Percentiles rank a stretch among this genome's conserved stretches.
Evolutionary conservation across 2,797 vertebrate genomes (phyloP).

Genomic region (Halcyon smyrnensis): DNA sequence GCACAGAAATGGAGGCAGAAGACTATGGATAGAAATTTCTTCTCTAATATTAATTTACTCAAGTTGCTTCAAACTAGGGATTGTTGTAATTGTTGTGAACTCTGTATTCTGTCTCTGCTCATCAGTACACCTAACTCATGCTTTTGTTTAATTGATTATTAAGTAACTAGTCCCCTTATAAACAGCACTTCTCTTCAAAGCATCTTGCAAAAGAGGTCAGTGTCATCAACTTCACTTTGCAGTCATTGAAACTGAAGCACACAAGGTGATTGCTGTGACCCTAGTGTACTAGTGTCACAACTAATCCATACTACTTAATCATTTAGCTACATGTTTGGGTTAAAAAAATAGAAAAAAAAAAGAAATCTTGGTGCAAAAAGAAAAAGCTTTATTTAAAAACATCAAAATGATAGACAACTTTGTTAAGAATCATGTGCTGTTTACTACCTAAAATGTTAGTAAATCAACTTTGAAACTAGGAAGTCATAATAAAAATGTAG

Average conservation of each 20-base stretch:
- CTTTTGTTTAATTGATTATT: neutral
- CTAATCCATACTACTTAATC: neutral
- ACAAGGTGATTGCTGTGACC: neutral
- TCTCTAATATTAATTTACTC: neutral
- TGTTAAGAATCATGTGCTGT: neutral
- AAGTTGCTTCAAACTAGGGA: neutral
- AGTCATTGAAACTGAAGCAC: neutral
- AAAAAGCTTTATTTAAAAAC: neutral
- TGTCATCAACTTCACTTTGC: neutral
- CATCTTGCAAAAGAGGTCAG: neutral
- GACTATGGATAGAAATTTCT: neutral
- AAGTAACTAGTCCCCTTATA: neutral
- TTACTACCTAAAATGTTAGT: neutral
- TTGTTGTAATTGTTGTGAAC: neutral
- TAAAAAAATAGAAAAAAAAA: neutral
- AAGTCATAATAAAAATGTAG: neutral
- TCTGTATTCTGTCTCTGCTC: neutral
- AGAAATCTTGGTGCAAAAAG: neutral
- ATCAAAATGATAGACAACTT: neutral
- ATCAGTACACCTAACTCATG: neutral
- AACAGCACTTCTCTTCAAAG: neutral
- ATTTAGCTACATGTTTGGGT: neutral
- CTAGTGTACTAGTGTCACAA: neutral
- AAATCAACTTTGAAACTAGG: neutral
- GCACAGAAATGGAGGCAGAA: neutral